A percentile compares a stretch with the other conserved stretches of the same genome.
phyloP scores from a whole-genome alignment of 2,888 invertebrate genomes.

The Heliconius charithonia region DNA sequence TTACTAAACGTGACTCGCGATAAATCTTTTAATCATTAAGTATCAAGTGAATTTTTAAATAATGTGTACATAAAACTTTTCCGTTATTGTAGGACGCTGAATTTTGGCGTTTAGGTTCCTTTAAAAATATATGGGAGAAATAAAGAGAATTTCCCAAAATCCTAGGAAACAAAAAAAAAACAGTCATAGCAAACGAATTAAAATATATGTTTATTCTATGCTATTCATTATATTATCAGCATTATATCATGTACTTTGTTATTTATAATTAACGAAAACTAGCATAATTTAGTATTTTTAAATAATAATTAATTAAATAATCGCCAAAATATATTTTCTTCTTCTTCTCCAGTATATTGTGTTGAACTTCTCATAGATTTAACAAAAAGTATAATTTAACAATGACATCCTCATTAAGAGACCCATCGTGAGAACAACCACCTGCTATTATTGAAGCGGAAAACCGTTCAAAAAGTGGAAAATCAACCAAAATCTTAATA shows the following conservation, averaged over 20 bases:
- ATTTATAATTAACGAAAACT: too few relatives aligned
- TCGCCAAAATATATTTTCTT: not conserved
- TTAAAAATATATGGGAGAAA: too few relatives aligned
- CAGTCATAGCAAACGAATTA: not conserved
- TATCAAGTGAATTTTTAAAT: too few relatives aligned
- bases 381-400: constrained; percentile 9
- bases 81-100: too few relatives aligned
- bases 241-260: too few relatives aligned
- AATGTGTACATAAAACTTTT: too few relatives aligned
- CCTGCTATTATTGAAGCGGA: constrained; percentile 78
- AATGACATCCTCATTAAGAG: constrained; percentile 66
- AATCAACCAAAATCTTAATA: constrained; percentile 78
- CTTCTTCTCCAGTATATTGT: not conserved
- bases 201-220: not conserved
- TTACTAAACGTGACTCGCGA: too few relatives aligned
- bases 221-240: too few relatives aligned
- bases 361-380: not conserved
- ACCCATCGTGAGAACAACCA: constrained; percentile 79
- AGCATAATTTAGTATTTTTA: not conserved
- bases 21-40: too few relatives aligned
- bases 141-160: not conserved
- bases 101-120: too few relatives aligned
- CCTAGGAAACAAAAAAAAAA: too few relatives aligned
- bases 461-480: constrained; percentile 80
- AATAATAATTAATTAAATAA: not conserved